Evolutionary conservation across 2,113 vertebrate genomes (phyloP), one percentile per base, ranked within the genome.

Genomic region (Gavialis gangeticus): DNA sequence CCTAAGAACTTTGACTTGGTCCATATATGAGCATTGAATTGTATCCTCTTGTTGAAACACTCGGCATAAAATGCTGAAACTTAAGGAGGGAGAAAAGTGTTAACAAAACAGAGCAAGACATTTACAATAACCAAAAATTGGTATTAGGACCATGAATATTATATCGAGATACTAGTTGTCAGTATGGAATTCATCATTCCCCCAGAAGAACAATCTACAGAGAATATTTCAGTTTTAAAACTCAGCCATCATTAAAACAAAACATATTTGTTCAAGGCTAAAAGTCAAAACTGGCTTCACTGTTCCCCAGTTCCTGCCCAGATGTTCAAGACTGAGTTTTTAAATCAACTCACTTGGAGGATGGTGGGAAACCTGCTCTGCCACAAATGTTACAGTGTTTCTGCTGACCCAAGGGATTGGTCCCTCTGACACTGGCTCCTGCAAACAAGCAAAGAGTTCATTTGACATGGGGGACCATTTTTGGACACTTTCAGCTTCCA

Each of bases 21-120:
- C 99, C 99, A 99, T 97, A 99, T 99, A 97, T 99, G 99, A 94
- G 99, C 99, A 71, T 99, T 99, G 98, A 99, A 99, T 96, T 99
- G 99, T 97, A 99, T 99, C 97, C 98, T 99, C 98, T 99, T 99
- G 94, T 92, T 99, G 95, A 98, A 98, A 97, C 99, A 99, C 96
- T 99, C 99, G 2, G 99, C 99, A 2, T 99, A 99, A 98, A 99
- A 99, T 56, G 99, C 99, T 99, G 99, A 99, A 98, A 99, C 99
- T 99, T 91, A 91, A 97, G 54, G 34, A 62, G 85, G 15, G 60
- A n/a, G 81, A 87, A 58, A 88, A n/a, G 21, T 2, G 16, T 94
- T 88, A 89, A 87, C 86, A 76, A 71, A 78, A 67, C 60, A 95
- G n/a, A 66, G 66, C 5, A 12, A 69, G 76, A 79, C 82, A 92